Evolutionary conservation across 2,888 invertebrate genomes (phyloP).

Genomic region (Atethmia centrago): DNA sequence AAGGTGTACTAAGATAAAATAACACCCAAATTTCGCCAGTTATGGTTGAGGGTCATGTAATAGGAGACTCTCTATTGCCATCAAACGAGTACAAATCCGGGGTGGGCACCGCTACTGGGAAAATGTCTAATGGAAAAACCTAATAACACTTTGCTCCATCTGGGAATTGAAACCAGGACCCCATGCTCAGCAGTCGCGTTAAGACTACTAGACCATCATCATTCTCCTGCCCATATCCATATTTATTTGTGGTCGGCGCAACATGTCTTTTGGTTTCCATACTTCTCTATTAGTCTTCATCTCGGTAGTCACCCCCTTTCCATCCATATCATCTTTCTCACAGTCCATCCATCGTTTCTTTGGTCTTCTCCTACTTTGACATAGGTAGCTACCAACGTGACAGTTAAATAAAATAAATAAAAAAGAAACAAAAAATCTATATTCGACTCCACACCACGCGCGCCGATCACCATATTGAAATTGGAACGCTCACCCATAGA

Average conservation of each 20-base stretch:
- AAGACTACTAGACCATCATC: too few relatives aligned
- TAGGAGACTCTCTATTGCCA: too few relatives aligned
- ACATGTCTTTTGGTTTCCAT: neutral
- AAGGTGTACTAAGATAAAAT: too few relatives aligned
- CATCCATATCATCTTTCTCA: neutral
- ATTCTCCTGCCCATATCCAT: too few relatives aligned
- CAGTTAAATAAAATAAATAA: neutral
- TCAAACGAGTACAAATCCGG: too few relatives aligned
- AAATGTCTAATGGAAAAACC: too few relatives aligned
- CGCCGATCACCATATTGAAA: constrained; percentile 84
- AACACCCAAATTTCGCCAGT: too few relatives aligned
- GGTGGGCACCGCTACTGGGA: too few relatives aligned
- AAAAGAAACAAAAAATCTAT: constrained; percentile 12
- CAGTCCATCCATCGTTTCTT: neutral
- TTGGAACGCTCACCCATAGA: constrained; percentile 86
- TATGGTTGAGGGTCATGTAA: too few relatives aligned
- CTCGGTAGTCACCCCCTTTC: neutral
- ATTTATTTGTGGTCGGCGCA: neutral
- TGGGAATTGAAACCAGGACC: too few relatives aligned
- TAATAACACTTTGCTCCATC: too few relatives aligned
- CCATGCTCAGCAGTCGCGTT: too few relatives aligned
- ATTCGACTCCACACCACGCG: constrained; percentile 68
- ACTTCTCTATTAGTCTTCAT: neutral
- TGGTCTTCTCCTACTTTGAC: neutral
- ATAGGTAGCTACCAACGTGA: neutral